Percentiles rank a stretch among this genome's conserved stretches.
These are phyloP conservation scores for Protophormia terraenovae DNA, from an alignment of 2,888 invertebrate genomes.

Conservation along the genomic window DNA sequence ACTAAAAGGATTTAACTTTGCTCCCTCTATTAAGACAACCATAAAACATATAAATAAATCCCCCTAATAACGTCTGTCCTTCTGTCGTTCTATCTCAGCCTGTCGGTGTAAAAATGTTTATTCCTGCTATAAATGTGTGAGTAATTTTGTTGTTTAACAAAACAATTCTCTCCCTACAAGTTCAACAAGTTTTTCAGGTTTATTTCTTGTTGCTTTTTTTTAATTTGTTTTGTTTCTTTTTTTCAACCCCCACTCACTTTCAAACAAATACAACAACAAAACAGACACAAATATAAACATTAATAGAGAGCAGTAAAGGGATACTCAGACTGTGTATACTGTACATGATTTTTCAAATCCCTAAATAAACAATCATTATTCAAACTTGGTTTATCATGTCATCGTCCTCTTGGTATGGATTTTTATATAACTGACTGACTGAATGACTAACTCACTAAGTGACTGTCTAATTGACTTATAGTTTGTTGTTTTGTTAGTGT, in stretches of 20 bases:
- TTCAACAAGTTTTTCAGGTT: conserved; percentile 67
- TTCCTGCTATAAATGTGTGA: background rate
- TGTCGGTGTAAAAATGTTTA: background rate
- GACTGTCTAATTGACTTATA: background rate
- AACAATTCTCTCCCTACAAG: conserved; percentile 42
- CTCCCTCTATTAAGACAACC: background rate
- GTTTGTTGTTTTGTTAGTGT: conserved; percentile 8
- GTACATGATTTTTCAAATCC: conserved; percentile 10
- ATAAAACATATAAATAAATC: conserved; percentile 38
- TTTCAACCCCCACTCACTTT: conserved; percentile 63
- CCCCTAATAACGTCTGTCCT: background rate
- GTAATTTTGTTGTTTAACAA: conserved; percentile 1
- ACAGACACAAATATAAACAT: background rate
- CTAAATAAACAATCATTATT: conserved; percentile 43
- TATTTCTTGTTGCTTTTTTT: conserved; percentile 30
- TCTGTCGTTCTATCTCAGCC: background rate
- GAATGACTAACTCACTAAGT: background rate
- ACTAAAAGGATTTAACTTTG: conserved; percentile 37
- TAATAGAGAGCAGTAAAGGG: background rate
- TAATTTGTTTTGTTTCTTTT: no score
- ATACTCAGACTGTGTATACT: background rate
- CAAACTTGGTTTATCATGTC: conserved; percentile 52
- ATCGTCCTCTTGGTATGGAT: conserved; percentile 59
- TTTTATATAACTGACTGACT: no score
- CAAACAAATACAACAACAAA: background rate